Conservation (phyloP, 53 echinoderm and acorn worm species). For the Actinopyga echinites region DNA sequence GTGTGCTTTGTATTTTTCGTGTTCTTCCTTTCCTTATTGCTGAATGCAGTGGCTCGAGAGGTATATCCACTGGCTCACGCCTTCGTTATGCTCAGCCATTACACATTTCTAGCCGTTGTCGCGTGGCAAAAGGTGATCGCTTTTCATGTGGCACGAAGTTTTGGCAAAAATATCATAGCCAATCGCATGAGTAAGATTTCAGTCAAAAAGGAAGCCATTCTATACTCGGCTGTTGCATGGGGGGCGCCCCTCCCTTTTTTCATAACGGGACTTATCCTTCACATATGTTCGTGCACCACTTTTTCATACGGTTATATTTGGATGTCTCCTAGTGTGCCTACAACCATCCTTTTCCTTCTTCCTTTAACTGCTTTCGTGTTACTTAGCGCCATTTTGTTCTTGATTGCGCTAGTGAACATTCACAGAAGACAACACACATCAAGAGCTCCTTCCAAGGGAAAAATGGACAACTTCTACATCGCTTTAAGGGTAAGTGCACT, state of each 20-base stretch:
- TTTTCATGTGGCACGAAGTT: slow-evolving; percentile 39
- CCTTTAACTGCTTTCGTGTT: neutral
- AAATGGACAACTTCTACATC: neutral
- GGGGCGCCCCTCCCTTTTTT: slow-evolving; percentile 41
- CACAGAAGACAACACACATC: neutral
- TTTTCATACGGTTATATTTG: slow-evolving; percentile 13
- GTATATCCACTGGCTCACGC: neutral
- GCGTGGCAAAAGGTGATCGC: slow-evolving; percentile 56
- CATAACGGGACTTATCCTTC: slow-evolving; percentile 3
- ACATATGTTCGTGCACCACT: slow-evolving; percentile 39
- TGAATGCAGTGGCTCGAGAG: neutral
- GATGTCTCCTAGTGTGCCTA: neutral
- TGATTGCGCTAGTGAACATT: slow-evolving; percentile 4
- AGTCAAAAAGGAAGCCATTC: neutral
- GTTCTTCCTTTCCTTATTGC: neutral
- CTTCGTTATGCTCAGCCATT: slow-evolving; percentile 37
- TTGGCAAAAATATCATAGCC: slow-evolving; percentile 14
- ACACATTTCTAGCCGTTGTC: slow-evolving; percentile 43
- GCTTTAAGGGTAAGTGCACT: slow-evolving; percentile 13
- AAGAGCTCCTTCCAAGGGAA: neutral
- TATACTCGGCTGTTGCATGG: slow-evolving; percentile 39
- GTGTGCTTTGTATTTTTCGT: neutral
- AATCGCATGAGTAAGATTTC: slow-evolving; percentile 5
- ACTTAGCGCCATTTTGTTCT: neutral
- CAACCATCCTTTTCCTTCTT: neutral